Evolutionary conservation across 2,888 invertebrate species (phyloP), one percentile per base, ranked within the genome.

Genomic region (Ichneumoninae sp.): DNA sequence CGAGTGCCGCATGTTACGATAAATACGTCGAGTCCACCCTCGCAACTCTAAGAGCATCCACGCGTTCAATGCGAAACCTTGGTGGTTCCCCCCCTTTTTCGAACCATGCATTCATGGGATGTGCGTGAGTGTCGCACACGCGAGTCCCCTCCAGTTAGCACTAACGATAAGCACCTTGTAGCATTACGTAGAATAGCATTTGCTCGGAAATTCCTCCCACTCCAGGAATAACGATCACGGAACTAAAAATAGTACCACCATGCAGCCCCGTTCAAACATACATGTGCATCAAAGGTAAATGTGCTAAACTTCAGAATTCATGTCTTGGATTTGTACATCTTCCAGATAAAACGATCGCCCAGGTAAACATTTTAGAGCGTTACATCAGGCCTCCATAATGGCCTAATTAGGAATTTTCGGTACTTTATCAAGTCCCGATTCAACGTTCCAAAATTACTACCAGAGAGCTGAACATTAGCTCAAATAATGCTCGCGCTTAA

Each of bases 151-250:
- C 47, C n/a, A 19, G 3, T 57, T 47, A 57, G 68, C n/a, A 30
- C 13, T 70, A 78, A 75, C 70, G 75, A 82, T 75, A 85, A 81
- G 74, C 57, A 26, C 82, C 78, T 85, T 68, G 65, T 69, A 68
- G 47, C 52, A 73, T 75, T 80, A 73, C 69, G 69, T 7, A 60
- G 50, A 83, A 63, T 65, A 13, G 44, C 16, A 44, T 44, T 44
- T 44, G 30, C 63, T 16, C 60, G 73, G 60, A 33, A 76, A 19
- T 57, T 81, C 73, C 60, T 50, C 47, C 65, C 10, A 69, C 44
- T 33, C 26, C n/a, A 30, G 33, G 78, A 85, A 82, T 85, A 81
- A 82, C 79, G 85, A 85, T 81, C 36, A 79, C 57, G 10, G 1
- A 33, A n/a, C 70, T 84, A 81, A 75, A 74, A 78, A 84, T 78